phyloP scores from a whole-genome alignment of 2,888 invertebrate species.

The Electrophaes corylata region DNA sequence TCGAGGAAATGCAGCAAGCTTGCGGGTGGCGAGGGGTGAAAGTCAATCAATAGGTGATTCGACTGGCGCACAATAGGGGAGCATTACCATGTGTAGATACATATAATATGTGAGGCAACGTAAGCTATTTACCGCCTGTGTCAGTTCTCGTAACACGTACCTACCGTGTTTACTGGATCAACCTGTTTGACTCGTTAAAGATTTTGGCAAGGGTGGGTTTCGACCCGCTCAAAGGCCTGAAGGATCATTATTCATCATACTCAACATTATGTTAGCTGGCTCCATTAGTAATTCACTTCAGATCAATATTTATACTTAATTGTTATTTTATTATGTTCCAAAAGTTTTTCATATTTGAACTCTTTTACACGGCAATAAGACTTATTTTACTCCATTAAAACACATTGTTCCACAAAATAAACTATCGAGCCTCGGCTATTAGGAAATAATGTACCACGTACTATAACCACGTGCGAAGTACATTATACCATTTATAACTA shows the following conservation, averaged over 20 bases:
- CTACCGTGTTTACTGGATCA: conserved; percentile 45
- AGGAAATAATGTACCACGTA: not conserved
- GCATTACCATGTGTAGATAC: conserved; percentile 45
- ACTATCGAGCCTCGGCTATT: not conserved
- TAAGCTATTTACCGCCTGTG: conserved; percentile 23
- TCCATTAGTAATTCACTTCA: conserved; percentile 33
- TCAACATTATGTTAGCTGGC: conserved; percentile 34
- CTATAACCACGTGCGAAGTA: not conserved
- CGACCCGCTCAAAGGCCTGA: conserved; percentile 26
- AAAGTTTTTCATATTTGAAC: conserved; percentile 10
- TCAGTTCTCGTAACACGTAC: conserved; percentile 46
- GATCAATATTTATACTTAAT: conserved; percentile 19
- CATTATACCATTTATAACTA: too few relatives aligned
- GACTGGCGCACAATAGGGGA: conserved; percentile 53
- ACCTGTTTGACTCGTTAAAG: conserved; percentile 54
- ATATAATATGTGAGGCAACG: conserved; percentile 5
- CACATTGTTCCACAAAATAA: not conserved
- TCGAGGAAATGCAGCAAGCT: conserved; percentile 60
- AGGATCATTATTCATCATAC: conserved; percentile 41
- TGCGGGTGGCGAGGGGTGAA: conserved; percentile 46
- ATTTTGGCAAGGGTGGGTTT: conserved; percentile 39
- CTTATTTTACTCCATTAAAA: conserved; percentile 6
- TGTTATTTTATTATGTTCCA: not conserved
- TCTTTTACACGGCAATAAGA: conserved; percentile 7
- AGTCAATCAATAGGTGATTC: conserved; percentile 71